phyloP scores from a whole-genome alignment of 2,113 vertebrate species.

The Zapus hudsonius region DNA sequence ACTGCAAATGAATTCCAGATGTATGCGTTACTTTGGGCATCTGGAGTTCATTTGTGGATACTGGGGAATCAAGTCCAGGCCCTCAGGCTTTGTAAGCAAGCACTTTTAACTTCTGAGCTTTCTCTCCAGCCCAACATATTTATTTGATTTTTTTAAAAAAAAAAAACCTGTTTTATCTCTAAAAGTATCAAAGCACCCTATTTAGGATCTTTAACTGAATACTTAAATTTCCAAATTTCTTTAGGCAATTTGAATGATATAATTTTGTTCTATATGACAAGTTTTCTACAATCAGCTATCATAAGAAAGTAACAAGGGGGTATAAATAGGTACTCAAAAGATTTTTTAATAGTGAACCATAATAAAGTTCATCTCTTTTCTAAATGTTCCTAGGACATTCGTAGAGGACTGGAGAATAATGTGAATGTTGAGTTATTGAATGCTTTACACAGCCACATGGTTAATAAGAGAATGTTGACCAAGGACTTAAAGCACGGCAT shows the following conservation, averaged over 20 bases:
- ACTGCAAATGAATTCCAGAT: no score
- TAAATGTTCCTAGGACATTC: slow-evolving; percentile 85
- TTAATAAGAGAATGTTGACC: slow-evolving; percentile 93
- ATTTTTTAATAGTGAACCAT: neutral
- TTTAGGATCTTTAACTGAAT: neutral
- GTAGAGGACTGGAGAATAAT: slow-evolving; percentile 92
- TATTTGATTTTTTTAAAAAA: no score
- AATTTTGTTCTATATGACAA: neutral
- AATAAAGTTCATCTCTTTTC: slow-evolving; percentile 29
- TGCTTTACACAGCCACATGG: slow-evolving; percentile 96
- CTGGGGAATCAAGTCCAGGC: no score
- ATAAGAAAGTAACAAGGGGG: neutral
- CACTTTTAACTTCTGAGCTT: no score
- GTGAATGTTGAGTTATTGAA: slow-evolving; percentile 97
- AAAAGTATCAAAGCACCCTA: neutral
- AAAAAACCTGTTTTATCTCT: neutral
- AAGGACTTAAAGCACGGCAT: slow-evolving; percentile 97
- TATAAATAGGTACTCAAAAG: neutral
- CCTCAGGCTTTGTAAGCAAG: no score
- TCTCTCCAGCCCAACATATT: no score
- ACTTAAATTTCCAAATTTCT: neutral
- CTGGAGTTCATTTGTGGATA: no score
- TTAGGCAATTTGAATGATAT: neutral
- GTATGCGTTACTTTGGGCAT: no score
- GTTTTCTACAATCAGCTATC: neutral